Percentiles rank a stretch among this genome's conserved stretches.
phyloP scores from a whole-genome alignment of 1,140 invertebrate genomes.

The Alviniconcha marisindica region DNA sequence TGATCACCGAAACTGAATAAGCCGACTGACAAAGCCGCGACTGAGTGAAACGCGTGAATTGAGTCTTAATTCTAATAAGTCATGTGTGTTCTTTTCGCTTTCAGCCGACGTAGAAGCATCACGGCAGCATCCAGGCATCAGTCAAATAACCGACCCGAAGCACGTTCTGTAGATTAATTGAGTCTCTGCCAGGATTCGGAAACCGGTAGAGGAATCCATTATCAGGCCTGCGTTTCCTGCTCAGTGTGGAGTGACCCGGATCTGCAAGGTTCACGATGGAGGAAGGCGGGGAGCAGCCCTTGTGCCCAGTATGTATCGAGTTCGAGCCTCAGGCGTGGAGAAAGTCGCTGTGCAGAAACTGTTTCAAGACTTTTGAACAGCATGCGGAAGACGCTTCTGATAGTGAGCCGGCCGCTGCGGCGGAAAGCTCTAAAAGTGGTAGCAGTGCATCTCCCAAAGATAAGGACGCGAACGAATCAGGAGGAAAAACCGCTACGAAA shows the following conservation, averaged over 20 bases:
- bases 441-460: neutral
- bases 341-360: constrained; percentile 73
- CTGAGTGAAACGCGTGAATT: no score
- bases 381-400: constrained; percentile 46
- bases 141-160: no score
- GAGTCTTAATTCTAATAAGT: no score
- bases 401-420: neutral
- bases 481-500: neutral
- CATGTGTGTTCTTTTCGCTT: no score
- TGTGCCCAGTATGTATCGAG: constrained; percentile 64
- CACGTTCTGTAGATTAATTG: neutral
- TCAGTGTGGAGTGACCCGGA: no score
- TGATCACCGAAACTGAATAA: no score
- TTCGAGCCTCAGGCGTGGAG: constrained; percentile 75
- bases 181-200: neutral
- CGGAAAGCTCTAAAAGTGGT: neutral
- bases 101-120: neutral
- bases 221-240: neutral
- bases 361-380: constrained; percentile 69
- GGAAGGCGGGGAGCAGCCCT: neutral
- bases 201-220: neutral
- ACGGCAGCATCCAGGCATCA: neutral
- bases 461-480: neutral
- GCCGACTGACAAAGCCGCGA: no score
- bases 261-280: neutral